phyloP scores from a whole-genome alignment of 2,113 vertebrate genomes.

The Empidonax alnorum region DNA sequence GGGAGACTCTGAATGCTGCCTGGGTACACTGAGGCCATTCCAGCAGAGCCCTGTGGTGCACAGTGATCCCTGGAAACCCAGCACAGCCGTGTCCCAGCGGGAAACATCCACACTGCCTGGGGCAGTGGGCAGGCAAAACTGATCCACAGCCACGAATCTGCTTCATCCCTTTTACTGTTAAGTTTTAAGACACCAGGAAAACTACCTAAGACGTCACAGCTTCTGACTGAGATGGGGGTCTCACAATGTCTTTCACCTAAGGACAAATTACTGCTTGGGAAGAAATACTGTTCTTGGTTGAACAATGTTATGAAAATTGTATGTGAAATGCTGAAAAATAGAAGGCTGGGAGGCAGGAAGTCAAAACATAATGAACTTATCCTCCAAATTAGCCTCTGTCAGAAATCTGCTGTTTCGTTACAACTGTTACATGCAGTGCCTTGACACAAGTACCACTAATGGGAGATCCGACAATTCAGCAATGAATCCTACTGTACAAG shows the following conservation, averaged over 20 bases:
- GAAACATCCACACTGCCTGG: accelerated
- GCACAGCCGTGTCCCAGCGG: accelerated
- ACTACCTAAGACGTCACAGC: neutral
- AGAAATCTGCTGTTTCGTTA: constrained; percentile 65
- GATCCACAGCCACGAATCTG: neutral
- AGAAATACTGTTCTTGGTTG: neutral
- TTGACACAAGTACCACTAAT: neutral
- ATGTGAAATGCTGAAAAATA: neutral
- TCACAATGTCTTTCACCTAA: neutral
- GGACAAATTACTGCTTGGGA: neutral
- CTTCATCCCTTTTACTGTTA: neutral
- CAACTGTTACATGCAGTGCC: neutral
- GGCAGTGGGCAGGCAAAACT: neutral
- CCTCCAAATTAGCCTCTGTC: constrained; percentile 12
- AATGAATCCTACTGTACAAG: neutral
- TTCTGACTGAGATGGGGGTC: neutral
- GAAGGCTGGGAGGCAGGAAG: neutral
- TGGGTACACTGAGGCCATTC: neutral
- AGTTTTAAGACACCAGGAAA: neutral
- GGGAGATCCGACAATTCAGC: neutral
- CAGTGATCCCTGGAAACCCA: accelerated
- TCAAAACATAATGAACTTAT: neutral
- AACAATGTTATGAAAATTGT: accelerated
- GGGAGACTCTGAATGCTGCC: neutral
- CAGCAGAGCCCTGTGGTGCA: neutral